phyloP scores from a whole-genome alignment of 2,113 vertebrate species.

The Cepphus grylle region DNA sequence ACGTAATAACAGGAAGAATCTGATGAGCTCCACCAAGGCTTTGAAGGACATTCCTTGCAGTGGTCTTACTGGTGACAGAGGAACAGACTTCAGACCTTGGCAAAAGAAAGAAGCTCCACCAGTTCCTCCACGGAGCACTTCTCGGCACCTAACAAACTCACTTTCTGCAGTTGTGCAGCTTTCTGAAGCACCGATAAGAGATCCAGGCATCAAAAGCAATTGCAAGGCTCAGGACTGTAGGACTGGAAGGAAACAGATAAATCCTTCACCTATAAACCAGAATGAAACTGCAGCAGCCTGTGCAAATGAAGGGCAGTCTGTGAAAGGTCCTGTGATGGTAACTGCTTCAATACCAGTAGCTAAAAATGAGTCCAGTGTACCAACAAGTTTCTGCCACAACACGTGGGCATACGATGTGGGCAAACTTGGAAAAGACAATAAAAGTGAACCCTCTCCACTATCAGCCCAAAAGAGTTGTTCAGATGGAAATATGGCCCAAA shows the following conservation, averaged over 20 bases:
- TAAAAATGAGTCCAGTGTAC: constrained; percentile 62
- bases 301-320: constrained; percentile 75
- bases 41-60: constrained; percentile 10
- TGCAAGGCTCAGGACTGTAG: constrained; percentile 51
- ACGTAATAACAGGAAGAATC: constrained; percentile 75
- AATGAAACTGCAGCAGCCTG: constrained; percentile 68
- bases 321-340: constrained; percentile 56
- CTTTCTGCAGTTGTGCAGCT: constrained; percentile 64
- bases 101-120: constrained; percentile 77
- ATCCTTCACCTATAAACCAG: constrained; percentile 71
- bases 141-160: constrained; percentile 79
- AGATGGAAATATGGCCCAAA: constrained; percentile 74
- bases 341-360: constrained; percentile 52
- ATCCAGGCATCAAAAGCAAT: constrained; percentile 34
- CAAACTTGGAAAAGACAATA: constrained; percentile 64
- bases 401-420: constrained; percentile 78
- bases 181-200: constrained; percentile 67
- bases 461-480: constrained; percentile 83
- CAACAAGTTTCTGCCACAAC: constrained; percentile 76
- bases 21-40: constrained; percentile 36
- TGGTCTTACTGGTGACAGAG: constrained; percentile 37
- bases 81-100: constrained; percentile 38
- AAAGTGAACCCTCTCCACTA: constrained; percentile 63
- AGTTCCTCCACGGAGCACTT: constrained; percentile 86
- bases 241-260: constrained; percentile 65